Evolutionary conservation across 2,888 invertebrate genomes (phyloP), one percentile per base, ranked within the genome.

Genomic region (Amphipyra tragopoginis): DNA sequence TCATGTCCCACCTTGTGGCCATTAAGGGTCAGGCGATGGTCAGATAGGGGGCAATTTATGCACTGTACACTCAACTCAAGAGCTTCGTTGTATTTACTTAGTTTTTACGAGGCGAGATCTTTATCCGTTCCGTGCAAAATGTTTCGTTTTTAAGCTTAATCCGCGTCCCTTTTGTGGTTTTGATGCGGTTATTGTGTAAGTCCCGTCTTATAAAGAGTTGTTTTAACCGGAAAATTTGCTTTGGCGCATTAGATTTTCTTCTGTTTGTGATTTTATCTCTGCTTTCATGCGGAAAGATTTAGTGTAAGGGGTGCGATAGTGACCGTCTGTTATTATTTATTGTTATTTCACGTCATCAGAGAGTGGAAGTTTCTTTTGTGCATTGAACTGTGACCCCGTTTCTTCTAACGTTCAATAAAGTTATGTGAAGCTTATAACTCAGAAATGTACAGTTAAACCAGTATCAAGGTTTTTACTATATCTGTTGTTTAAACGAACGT

Each of bases 21-120:
- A 92, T 93, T 93, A 93, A 80, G 87, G 92, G 93, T 90, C 93
- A 92, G 87, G 87, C 91, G 92, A 93, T 92, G 90, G 90, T 76
- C 88, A 90, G 92, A 93, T 93, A 92, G 84, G 84, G 83, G 84
- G 82, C 91, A 91, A 93, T 92, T 93, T 92, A 92, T 93, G 90
- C 91, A 92, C 88, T 90, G 89, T 89, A 91, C 87, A 91, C 89
- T 91, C 88, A 87, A 90, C 85, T 91, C 88, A 87, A 90, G 87
- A 84, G 80, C 75, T 86, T 79, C 83, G 81, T 81, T 85, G 85
- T 91, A 88, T 90, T 91, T 89, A 91, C 87, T 88, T 89, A 86
- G 83, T 88, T 89, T 87, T 90, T 90, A 89, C 85, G 87, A 86
- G 81, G 74, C 68, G 48, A 86, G 89, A 90, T 91, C 75, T 76